These are phyloP conservation scores for Orthonevra nobilis DNA, from an alignment of 2,888 invertebrate species.

Conservation along the genomic window DNA sequence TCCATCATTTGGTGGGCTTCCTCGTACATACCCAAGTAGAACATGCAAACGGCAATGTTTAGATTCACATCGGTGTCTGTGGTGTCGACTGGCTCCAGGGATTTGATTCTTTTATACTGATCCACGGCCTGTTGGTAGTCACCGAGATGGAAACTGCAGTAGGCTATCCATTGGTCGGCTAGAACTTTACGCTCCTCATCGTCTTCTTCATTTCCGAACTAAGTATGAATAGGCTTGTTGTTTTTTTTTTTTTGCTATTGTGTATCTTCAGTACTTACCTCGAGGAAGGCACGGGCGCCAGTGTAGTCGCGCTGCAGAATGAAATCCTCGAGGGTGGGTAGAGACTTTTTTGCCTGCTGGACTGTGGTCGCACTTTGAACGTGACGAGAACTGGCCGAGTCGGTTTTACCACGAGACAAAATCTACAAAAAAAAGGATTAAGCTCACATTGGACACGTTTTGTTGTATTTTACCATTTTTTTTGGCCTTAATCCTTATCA, in stretches of 20 bases:
- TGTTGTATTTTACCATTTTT: slow-evolving; percentile 27
- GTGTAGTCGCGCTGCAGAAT: slow-evolving; percentile 94
- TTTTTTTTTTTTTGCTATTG: background rate
- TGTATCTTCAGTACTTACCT: too few species aligned
- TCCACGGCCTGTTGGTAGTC: slow-evolving; percentile 92
- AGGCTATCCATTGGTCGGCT: slow-evolving; percentile 93
- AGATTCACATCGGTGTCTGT: slow-evolving; percentile 86
- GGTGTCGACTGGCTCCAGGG: slow-evolving; percentile 81
- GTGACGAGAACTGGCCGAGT: slow-evolving; percentile 81
- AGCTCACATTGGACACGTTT: background rate
- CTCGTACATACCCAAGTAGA: slow-evolving; percentile 89
- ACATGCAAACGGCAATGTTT: slow-evolving; percentile 96
- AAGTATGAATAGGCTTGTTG: background rate
- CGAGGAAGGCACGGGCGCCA: slow-evolving; percentile 95
- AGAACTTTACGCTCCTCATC: slow-evolving; percentile 76
- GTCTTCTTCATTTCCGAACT: slow-evolving; percentile 75
- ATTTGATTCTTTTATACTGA: slow-evolving; percentile 84
- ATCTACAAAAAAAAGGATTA: slow-evolving; percentile 82
- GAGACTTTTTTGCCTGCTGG: slow-evolving; percentile 80
- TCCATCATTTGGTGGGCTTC: slow-evolving; percentile 85
- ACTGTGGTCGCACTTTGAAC: slow-evolving; percentile 71
- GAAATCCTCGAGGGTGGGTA: slow-evolving; percentile 94
- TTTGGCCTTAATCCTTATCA: too few species aligned
- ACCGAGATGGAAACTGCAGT: slow-evolving; percentile 97
- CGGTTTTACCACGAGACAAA: slow-evolving; percentile 90